A percentile compares a stretch with the other conserved stretches of the same genome.
phyloP scores from a whole-genome alignment of 2,113 vertebrate genomes.

The Oncorhynchus keta region DNA sequence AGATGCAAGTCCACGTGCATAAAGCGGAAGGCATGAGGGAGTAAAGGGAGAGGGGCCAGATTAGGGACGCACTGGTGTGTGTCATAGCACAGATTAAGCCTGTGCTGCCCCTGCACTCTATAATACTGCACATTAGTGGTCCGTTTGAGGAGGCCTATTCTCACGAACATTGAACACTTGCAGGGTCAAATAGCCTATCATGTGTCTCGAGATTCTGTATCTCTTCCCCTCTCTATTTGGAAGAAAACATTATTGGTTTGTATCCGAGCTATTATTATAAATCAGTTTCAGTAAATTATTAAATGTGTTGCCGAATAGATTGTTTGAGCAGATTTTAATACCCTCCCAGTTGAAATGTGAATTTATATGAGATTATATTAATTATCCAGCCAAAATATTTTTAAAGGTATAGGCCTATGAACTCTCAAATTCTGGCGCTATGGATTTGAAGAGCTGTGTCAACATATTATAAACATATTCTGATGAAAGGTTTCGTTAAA shows the following conservation, averaged over 20 bases:
- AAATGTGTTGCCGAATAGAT: too few species aligned
- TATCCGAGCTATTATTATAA: not conserved
- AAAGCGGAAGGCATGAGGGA: constrained; percentile 6
- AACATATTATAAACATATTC: too few species aligned
- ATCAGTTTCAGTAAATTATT: not conserved
- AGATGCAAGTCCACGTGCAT: not conserved
- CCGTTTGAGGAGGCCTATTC: not conserved
- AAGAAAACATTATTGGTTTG: not conserved
- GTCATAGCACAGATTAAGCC: constrained; percentile 63
- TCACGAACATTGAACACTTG: too few species aligned
- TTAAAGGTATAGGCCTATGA: too few species aligned
- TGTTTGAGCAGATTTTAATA: too few species aligned
- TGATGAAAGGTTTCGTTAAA: too few species aligned
- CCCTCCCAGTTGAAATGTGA: too few species aligned
- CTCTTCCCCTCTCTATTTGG: not conserved
- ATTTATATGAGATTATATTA: too few species aligned
- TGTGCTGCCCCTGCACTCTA: constrained; percentile 41
- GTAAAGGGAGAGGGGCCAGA: constrained; percentile 34
- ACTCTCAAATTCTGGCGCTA: too few species aligned
- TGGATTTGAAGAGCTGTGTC: too few species aligned
- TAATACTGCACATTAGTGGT: constrained; percentile 12
- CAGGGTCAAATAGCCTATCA: too few species aligned
- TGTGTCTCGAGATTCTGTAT: not conserved
- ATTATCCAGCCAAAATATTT: too few species aligned
- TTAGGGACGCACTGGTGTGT: constrained; percentile 60